Evolutionary conservation across 1,140 invertebrate genomes (phyloP), one percentile per base, ranked within the genome.

Genomic region (Drosophila cardini): DNA sequence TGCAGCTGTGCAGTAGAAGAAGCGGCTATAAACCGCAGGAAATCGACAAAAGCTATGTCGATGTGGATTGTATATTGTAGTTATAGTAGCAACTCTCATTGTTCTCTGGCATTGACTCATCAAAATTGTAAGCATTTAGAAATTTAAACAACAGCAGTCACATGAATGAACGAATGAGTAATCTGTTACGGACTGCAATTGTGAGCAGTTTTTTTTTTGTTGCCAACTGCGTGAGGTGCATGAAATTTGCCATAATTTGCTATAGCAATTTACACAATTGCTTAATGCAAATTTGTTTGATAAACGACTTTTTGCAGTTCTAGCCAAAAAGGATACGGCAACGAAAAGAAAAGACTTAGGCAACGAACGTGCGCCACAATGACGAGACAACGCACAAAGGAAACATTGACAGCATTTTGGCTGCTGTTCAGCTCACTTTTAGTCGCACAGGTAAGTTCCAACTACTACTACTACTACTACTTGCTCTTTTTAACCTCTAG

Each of bases 201-300:
- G 40, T 13, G 52, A 43, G 30, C 64, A 65, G 60, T 36, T 75
- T n/a, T 36, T 48, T 32, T 26, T 56, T 32, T 46, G 64, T 67
- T 77, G 62, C 43, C 60, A 68, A 18, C 69, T 77, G 80, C 84
- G 84, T 87, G 84, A 74, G 46, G 48, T 46, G 80, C 83, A 84
- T 87, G 63, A 80, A 77, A 82, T 83, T 75, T 78, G 76, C 57
- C 64, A 73, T 82, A 82, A 87, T 85, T 79, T 55, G 60, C 7
- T 11, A 36, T 45, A 72, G 56, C 62, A 63, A 80, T 80, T 78
- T 72, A 50, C 58, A 48, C 45, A 64, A 71, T 63, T 74, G 55
- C 36, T 60, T 42, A 76, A 72, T 72, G 18, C 45, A 30, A 58
- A 50, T 26, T 26, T 64, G 67, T 60, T 26, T 78, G 75, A 87